Evolutionary conservation across 92 coral and sea anemone species (phyloP).

Genomic region (Palythoa caribaeorum): DNA sequence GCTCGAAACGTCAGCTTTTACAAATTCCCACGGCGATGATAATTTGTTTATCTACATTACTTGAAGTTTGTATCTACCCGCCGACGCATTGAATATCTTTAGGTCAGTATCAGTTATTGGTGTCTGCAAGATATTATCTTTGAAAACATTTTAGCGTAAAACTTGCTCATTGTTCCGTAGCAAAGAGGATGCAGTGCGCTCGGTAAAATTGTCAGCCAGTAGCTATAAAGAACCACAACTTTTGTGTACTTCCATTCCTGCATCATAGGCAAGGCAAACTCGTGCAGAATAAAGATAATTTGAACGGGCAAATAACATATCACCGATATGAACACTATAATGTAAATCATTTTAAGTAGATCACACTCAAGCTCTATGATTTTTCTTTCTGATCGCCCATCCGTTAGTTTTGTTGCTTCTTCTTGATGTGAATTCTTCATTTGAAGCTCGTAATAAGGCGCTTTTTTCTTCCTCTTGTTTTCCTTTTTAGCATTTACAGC

Average conservation of each 20-base stretch:
- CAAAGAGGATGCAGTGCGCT: constrained; percentile 43
- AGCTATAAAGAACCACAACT: constrained; percentile 20
- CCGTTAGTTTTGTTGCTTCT: background rate
- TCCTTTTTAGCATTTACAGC: background rate
- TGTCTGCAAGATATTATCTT: constrained; percentile 39
- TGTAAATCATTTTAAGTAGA: constrained; percentile 43
- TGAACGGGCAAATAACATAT: constrained; percentile 31
- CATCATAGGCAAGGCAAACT: constrained; percentile 8
- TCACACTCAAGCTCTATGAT: constrained; percentile 30
- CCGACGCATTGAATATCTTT: too few relatives aligned
- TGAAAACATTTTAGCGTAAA: constrained; percentile 40
- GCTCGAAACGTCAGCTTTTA: too few relatives aligned
- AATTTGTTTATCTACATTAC: too few relatives aligned
- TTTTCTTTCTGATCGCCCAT: background rate
- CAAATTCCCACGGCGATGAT: too few relatives aligned
- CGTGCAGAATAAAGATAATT: constrained; percentile 18
- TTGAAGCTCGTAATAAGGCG: background rate
- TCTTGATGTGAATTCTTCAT: background rate
- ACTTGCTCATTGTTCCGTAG: constrained; percentile 49
- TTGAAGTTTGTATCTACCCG: too few relatives aligned
- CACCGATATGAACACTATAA: constrained; percentile 35
- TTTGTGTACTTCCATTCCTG: constrained; percentile 1
- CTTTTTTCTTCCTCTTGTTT: background rate
- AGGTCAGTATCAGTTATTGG: too few relatives aligned
- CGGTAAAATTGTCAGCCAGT: constrained; percentile 27